Evolutionary conservation across 1,140 invertebrate species (phyloP).

Genomic region (Conus ventricosus): DNA sequence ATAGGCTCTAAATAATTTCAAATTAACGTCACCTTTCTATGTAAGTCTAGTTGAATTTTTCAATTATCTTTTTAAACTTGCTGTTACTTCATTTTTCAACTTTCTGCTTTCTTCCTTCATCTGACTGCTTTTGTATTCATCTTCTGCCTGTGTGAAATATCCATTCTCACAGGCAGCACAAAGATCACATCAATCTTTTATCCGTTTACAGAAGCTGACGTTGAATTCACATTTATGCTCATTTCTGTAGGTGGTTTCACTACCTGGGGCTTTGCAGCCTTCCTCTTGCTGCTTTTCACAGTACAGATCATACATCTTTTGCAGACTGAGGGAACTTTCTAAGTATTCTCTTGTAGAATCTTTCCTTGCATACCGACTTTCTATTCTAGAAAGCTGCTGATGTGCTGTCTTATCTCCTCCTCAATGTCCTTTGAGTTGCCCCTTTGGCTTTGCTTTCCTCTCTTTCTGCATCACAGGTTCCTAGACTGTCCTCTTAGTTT

Average conservation of each 20-base stretch:
- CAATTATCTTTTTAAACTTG: not conserved
- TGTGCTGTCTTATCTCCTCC: not conserved
- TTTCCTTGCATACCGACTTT: not conserved
- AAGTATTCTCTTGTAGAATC: not conserved
- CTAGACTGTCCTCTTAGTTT: too few relatives aligned
- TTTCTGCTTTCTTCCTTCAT: not conserved
- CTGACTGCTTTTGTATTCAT: not conserved
- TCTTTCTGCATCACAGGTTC: not conserved
- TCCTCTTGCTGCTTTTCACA: not conserved
- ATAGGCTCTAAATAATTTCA: too few relatives aligned
- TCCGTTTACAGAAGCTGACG: not conserved
- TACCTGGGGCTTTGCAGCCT: not conserved
- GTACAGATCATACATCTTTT: not conserved
- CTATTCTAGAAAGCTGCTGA: not conserved
- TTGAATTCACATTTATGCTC: not conserved
- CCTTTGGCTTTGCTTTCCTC: not conserved
- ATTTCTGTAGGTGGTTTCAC: constrained; percentile 11
- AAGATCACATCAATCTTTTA: not conserved
- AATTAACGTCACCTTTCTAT: too few relatives aligned
- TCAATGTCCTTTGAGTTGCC: not conserved
- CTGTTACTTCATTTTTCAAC: not conserved
- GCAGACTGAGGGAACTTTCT: not conserved
- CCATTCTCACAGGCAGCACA: not conserved
- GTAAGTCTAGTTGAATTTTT: too few relatives aligned
- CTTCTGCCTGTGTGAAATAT: not conserved